A percentile compares a stretch with the other conserved stretches of the same genome.
Evolutionary conservation across 2,797 vertebrate genomes (phyloP).

Genomic region (Crenichthys baileyi): DNA sequence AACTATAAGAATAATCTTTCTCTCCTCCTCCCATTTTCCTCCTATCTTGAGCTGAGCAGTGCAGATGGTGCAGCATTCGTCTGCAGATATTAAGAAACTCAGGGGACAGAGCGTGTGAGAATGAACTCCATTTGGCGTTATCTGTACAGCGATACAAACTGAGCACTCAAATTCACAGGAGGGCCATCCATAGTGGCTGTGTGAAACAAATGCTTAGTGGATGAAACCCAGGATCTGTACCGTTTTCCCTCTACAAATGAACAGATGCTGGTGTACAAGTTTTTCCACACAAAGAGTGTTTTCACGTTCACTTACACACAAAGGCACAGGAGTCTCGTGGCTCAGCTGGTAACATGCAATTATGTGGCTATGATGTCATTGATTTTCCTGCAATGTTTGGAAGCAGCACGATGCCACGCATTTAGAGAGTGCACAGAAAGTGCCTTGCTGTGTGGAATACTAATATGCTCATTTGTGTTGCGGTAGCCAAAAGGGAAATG

Average conservation of each 20-base stretch:
- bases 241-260: slow-evolving; percentile 47
- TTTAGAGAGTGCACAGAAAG: slow-evolving; percentile 79
- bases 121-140: slow-evolving; percentile 44
- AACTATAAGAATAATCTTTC: slow-evolving; percentile 40
- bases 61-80: slow-evolving; percentile 79
- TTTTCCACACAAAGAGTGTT: slow-evolving; percentile 34
- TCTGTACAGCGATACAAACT: slow-evolving; percentile 48
- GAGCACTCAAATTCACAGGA: slow-evolving; percentile 36
- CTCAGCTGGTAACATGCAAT: slow-evolving; percentile 79
- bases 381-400: slow-evolving; percentile 77
- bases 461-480: slow-evolving; percentile 79
- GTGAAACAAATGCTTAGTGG: slow-evolving; percentile 40
- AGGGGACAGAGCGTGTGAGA: slow-evolving; percentile 62
- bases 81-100: slow-evolving; percentile 79
- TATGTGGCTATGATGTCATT: slow-evolving; percentile 86
- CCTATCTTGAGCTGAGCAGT: slow-evolving; percentile 55
- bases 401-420: slow-evolving; percentile 64
- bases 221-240: slow-evolving; percentile 48
- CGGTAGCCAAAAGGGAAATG: slow-evolving; percentile 71
- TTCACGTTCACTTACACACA: slow-evolving; percentile 38
- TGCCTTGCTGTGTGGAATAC: slow-evolving; percentile 82
- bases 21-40: slow-evolving; percentile 31
- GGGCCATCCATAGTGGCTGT: slow-evolving; percentile 27
- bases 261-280: slow-evolving; percentile 46
- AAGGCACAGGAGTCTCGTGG: slow-evolving; percentile 61